phyloP scores from a whole-genome alignment of 2,797 vertebrate species.

The Brachyrhaphis roseni region DNA sequence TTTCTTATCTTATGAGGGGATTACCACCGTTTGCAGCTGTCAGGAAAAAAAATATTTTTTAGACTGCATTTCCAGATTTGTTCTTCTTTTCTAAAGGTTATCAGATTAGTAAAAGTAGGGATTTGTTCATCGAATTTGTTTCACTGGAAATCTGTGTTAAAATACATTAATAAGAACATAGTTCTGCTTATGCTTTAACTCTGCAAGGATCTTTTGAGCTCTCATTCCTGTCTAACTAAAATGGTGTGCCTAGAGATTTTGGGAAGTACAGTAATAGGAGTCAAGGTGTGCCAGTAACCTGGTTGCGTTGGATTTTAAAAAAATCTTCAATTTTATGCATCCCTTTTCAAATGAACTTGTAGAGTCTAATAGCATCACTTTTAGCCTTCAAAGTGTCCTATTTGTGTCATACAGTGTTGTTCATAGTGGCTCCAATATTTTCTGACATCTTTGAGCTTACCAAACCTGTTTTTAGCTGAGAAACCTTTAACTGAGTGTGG shows the following conservation, averaged over 20 bases:
- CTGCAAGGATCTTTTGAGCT: background rate
- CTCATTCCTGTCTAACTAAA: conserved; percentile 3
- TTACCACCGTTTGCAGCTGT: background rate
- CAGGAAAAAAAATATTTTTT: background rate
- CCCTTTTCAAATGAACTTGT: background rate
- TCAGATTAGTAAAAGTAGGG: background rate
- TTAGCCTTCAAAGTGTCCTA: background rate
- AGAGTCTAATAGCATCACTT: background rate
- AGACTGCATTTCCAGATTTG: background rate
- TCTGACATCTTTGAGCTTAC: background rate
- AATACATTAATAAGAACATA: background rate
- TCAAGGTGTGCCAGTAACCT: conserved; percentile 6
- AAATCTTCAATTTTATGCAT: background rate
- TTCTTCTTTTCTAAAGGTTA: background rate
- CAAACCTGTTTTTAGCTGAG: background rate
- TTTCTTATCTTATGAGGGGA: conserved; percentile 10
- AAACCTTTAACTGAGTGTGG: background rate
- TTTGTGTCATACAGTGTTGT: background rate
- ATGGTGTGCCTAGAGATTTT: background rate
- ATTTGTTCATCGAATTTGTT: background rate
- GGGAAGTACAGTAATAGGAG: conserved; percentile 1
- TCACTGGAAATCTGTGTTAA: background rate
- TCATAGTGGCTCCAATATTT: background rate
- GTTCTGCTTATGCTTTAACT: background rate
- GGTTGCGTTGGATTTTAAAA: background rate